These are phyloP conservation scores for Perizoma affinitatum DNA, from an alignment of 2,888 invertebrate genomes.

Conservation along the genomic window DNA sequence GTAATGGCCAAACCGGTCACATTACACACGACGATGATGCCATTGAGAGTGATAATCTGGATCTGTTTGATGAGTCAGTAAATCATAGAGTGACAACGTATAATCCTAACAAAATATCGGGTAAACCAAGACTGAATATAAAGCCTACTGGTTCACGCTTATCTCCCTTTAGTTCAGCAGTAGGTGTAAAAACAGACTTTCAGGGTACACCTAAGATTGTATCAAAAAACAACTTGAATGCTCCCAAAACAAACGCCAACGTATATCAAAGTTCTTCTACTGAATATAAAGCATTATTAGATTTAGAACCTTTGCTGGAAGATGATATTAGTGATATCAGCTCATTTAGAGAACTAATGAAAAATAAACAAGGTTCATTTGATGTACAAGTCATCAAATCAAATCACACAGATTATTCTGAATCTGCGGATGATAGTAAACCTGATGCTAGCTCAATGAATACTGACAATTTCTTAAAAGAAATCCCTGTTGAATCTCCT, in stretches of 20 bases:
- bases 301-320: slow-evolving; percentile 84
- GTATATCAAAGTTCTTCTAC: slow-evolving; percentile 65
- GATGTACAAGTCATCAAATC: slow-evolving; percentile 84
- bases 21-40: slow-evolving; percentile 71
- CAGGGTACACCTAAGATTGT: slow-evolving; percentile 50
- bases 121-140: slow-evolving; percentile 67
- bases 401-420: slow-evolving; percentile 55
- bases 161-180: slow-evolving; percentile 53
- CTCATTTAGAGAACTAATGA: slow-evolving; percentile 78
- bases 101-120: slow-evolving; percentile 70
- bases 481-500: slow-evolving; percentile 43
- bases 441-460: slow-evolving; percentile 75
- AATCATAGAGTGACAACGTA: slow-evolving; percentile 75
- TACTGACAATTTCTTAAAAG: slow-evolving; percentile 64
- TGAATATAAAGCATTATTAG: slow-evolving; percentile 78
- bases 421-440: slow-evolving; percentile 64
- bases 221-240: slow-evolving; percentile 49
- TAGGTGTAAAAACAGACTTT: slow-evolving; percentile 51
- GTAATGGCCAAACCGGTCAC: slow-evolving; percentile 72
- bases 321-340: slow-evolving; percentile 82
- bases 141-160: slow-evolving; percentile 63
- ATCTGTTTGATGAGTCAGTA: slow-evolving; percentile 62
- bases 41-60: slow-evolving; percentile 71
- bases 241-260: slow-evolving; percentile 51
- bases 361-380: slow-evolving; percentile 72